These are phyloP conservation scores for Arenicola marina DNA, from an alignment of 2,888 invertebrate genomes.

Conservation along the genomic window DNA sequence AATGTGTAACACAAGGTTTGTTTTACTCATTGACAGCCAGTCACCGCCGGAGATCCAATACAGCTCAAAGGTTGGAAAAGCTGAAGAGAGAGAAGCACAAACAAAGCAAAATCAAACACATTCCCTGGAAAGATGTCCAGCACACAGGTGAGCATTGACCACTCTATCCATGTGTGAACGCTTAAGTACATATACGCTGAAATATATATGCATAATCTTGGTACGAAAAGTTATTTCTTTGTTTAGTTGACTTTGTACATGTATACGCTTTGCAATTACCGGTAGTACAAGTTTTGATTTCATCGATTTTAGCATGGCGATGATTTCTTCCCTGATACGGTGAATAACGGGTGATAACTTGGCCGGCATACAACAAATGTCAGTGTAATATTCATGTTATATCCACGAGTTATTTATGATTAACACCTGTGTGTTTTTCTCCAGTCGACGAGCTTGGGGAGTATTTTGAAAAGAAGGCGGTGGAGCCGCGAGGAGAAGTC, in stretches of 20 bases:
- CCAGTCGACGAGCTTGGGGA: constrained; percentile 69
- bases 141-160: constrained; percentile 13
- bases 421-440: too few relatives aligned
- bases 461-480: constrained; percentile 60
- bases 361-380: background rate
- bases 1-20: background rate
- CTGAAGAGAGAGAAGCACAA: constrained; percentile 80
- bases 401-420: too few relatives aligned
- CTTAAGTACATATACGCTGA: too few relatives aligned
- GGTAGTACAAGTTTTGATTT: too few relatives aligned
- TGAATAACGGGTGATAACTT: too few relatives aligned
- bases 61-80: constrained; percentile 85
- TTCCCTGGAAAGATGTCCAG: constrained; percentile 42
- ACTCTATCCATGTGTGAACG: too few relatives aligned
- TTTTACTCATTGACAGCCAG: constrained; percentile 42
- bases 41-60: constrained; percentile 79
- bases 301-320: too few relatives aligned
- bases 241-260: too few relatives aligned
- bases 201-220: too few relatives aligned
- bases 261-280: too few relatives aligned
- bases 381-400: background rate
- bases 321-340: too few relatives aligned
- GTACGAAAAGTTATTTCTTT: too few relatives aligned
- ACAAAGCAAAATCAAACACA: constrained; percentile 60
- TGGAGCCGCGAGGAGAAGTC: background rate